These are phyloP conservation scores for Heliconius ethilla DNA, from an alignment of 2,888 invertebrate species.

Conservation along the genomic window DNA sequence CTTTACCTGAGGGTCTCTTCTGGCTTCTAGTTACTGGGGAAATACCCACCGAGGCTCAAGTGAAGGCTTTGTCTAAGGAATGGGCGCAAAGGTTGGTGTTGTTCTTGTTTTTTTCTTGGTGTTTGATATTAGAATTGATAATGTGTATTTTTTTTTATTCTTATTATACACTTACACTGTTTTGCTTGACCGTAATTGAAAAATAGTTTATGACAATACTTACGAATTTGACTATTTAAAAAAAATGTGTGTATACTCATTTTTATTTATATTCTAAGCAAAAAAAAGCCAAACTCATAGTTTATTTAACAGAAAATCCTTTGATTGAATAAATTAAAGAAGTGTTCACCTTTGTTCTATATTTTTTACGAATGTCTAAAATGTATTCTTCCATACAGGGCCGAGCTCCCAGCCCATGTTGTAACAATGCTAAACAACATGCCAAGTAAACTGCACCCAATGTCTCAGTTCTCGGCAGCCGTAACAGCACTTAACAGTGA, in stretches of 20 bases:
- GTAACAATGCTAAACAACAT: constrained; percentile 95
- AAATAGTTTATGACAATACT: no score
- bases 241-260: no score
- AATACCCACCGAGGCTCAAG: constrained; percentile 87
- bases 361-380: not conserved
- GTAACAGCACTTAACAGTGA: constrained; percentile 95
- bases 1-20: constrained; percentile 90
- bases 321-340: not conserved
- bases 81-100: constrained; percentile 84
- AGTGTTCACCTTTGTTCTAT: not conserved
- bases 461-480: constrained; percentile 96
- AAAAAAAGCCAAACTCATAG: not conserved
- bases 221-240: not conserved
- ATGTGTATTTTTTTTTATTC: not conserved
- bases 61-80: constrained; percentile 87
- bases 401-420: constrained; percentile 96
- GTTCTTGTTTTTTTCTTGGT: not conserved
- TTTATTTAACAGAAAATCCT: no score
- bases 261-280: not conserved
- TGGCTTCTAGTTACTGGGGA: constrained; percentile 90
- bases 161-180: not conserved
- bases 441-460: constrained; percentile 94
- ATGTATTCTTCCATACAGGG: constrained; percentile 75
- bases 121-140: not conserved
- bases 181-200: no score